Evolutionary conservation across 2,797 vertebrate genomes (phyloP).

Genomic region (Acanthornis magna): DNA sequence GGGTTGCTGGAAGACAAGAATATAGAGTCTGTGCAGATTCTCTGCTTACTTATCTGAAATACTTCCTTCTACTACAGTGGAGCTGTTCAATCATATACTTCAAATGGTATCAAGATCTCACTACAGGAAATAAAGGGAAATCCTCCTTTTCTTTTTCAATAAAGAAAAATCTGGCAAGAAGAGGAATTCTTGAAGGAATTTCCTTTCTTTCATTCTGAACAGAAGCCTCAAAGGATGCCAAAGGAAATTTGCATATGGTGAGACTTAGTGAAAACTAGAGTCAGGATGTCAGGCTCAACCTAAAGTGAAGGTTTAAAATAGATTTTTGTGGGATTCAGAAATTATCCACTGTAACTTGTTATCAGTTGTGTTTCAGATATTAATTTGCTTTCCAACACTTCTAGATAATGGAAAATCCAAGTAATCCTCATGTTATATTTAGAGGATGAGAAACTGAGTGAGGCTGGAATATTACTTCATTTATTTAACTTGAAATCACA

Average conservation of each 20-base stretch:
- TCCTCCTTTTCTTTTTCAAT: neutral
- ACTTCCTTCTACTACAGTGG: neutral
- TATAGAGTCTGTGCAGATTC: neutral
- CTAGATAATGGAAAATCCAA: neutral
- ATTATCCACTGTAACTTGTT: neutral
- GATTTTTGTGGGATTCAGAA: neutral
- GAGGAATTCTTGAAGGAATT: neutral
- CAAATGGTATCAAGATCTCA: neutral
- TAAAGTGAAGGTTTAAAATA: neutral
- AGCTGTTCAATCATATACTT: neutral
- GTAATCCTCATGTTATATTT: neutral
- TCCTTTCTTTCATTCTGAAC: neutral
- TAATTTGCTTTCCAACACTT: neutral
- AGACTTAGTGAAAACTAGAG: neutral
- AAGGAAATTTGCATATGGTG: neutral
- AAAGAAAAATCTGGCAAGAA: neutral
- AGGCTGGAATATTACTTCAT: neutral
- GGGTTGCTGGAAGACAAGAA: neutral
- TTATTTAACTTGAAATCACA: neutral
- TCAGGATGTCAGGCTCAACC: neutral
- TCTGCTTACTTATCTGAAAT: neutral
- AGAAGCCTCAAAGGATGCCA: neutral
- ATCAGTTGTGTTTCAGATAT: neutral
- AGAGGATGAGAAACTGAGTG: neutral
- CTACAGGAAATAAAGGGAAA: neutral